A percentile compares a stretch with the other conserved stretches of the same genome.
Evolutionary conservation across 2,797 vertebrate species (phyloP).

Genomic region (Potorous gilbertii): DNA sequence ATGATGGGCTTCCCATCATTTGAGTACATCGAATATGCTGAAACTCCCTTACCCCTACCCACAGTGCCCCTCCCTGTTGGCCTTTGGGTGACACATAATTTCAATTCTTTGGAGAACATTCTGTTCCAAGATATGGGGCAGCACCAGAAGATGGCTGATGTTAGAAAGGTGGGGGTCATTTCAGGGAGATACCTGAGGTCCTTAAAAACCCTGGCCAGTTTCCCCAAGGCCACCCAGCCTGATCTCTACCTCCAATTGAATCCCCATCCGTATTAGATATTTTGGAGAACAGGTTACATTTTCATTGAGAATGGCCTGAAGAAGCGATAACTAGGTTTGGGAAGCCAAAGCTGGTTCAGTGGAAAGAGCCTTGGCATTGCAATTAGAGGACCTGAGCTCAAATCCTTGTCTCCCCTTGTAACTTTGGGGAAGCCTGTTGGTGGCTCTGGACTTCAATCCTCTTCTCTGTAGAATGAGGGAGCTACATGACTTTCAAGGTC

Average conservation of each 20-base stretch:
- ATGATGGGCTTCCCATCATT: not conserved
- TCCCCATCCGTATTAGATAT: not conserved
- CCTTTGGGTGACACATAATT: not conserved
- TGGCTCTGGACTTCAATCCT: too few species aligned
- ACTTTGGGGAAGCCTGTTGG: too few species aligned
- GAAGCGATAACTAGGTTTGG: not conserved
- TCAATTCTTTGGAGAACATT: not conserved
- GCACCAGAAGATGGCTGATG: not conserved
- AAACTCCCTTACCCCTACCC: too few species aligned
- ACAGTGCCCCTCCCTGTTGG: not conserved
- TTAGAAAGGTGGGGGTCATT: not conserved
- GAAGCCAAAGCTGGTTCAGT: too few species aligned
- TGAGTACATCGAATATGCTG: not conserved
- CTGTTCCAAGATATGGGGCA: not conserved
- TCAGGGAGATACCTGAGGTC: not conserved
- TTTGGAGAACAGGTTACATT: not conserved
- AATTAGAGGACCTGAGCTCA: too few species aligned
- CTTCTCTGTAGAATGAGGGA: too few species aligned
- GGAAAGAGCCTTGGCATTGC: too few species aligned
- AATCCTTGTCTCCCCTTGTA: too few species aligned
- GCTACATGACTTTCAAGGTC: too few species aligned
- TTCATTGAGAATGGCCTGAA: not conserved
- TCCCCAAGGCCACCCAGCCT: not conserved
- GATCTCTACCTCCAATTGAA: not conserved
- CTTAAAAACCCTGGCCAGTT: not conserved